Percentiles rank a stretch among this genome's conserved stretches.
Conservation (phyloP, 2,888 invertebrate species). For the Caenorhabditis sinica region DNA sequence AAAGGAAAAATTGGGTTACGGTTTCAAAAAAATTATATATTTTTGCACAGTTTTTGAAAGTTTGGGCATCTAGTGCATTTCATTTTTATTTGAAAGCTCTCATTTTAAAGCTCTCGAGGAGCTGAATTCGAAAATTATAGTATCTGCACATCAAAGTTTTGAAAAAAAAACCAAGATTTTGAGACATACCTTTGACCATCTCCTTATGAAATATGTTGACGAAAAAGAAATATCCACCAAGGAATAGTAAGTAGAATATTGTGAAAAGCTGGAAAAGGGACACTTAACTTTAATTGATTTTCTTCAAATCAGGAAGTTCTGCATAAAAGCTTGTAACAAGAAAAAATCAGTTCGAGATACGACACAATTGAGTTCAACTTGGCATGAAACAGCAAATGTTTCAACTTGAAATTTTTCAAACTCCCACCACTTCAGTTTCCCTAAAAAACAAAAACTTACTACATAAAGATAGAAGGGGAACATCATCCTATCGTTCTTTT, state of each 20-base stretch:
- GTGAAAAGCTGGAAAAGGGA: conserved; percentile 69
- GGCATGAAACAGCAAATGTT: no score
- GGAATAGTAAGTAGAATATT: conserved; percentile 69
- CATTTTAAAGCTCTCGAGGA: neutral
- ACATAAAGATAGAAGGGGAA: conserved; percentile 66
- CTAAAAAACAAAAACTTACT: conserved; percentile 30
- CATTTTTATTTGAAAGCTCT: neutral
- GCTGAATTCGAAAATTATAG: neutral
- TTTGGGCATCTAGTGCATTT: neutral
- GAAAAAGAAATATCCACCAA: conserved; percentile 74
- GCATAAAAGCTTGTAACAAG: no score
- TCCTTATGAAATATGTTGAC: conserved; percentile 69
- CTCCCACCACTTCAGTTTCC: neutral
- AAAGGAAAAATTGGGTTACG: neutral
- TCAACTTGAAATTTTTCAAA: neutral
- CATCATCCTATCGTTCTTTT: conserved; percentile 54
- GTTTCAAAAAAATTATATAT: neutral
- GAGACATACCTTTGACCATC: conserved; percentile 50
- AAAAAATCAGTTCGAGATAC: no score
- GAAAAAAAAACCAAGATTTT: no score
- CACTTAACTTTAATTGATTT: no score
- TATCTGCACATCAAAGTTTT: neutral
- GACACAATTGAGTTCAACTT: no score
- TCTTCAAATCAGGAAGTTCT: no score
- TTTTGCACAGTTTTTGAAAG: neutral